These are phyloP conservation scores for Agrilus biguttatus DNA, from an alignment of 2,888 invertebrate species.

Conservation along the genomic window DNA sequence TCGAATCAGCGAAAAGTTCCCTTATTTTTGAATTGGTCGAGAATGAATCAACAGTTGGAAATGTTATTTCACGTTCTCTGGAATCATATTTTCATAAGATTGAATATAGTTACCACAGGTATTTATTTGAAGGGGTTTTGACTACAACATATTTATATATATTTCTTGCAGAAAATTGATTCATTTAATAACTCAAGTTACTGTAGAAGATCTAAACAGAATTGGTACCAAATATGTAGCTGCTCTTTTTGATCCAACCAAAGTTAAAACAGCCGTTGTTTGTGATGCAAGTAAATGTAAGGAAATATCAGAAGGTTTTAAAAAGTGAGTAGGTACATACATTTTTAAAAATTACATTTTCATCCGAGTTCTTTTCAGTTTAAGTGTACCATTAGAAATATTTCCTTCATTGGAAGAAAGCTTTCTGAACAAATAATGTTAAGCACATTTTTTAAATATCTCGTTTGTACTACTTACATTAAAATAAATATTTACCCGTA, in stretches of 20 bases:
- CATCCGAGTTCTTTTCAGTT: conserved; percentile 33
- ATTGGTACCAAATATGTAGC: conserved; percentile 61
- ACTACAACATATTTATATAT: conserved; percentile 1
- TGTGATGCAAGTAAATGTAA: conserved; percentile 64
- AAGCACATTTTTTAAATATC: background rate
- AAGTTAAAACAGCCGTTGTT: conserved; percentile 53
- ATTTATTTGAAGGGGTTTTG: conserved; percentile 7
- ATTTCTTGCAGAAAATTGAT: conserved; percentile 43
- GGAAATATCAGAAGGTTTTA: conserved; percentile 49
- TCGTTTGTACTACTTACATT: background rate
- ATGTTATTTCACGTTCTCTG: conserved; percentile 58
- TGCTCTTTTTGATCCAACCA: conserved; percentile 45
- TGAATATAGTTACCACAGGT: conserved; percentile 53
- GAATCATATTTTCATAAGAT: conserved; percentile 55
- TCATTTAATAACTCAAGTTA: conserved; percentile 48
- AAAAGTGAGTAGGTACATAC: conserved; percentile 24
- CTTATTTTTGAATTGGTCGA: conserved; percentile 77
- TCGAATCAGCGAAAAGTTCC: conserved; percentile 74
- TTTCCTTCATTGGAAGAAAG: conserved; percentile 49
- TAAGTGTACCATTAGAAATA: conserved; percentile 39
- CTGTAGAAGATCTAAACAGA: conserved; percentile 43
- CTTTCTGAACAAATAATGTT: conserved; percentile 38
- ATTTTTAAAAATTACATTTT: conserved; percentile 8
- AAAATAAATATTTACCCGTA: no score
- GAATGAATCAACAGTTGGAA: conserved; percentile 62